Evolutionary conservation across 2,888 invertebrate species (phyloP).

Genomic region (Candidula unifasciata): DNA sequence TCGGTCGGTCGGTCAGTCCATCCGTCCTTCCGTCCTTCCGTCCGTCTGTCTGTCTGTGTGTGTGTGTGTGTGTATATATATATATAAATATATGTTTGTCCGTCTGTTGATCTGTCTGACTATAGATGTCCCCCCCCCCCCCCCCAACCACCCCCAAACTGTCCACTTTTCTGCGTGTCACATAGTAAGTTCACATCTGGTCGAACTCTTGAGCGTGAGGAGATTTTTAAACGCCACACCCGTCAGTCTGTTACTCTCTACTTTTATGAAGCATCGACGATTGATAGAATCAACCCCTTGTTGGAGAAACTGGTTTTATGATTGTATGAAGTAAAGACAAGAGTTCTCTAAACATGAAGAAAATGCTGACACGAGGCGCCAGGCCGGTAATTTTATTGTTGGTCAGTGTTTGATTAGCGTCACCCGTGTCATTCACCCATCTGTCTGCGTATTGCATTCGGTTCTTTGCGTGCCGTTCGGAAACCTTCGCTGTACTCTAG

Average conservation of each 20-base stretch:
- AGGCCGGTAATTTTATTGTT: not conserved
- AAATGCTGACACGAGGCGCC: not conserved
- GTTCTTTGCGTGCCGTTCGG: no score
- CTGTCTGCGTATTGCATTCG: not conserved
- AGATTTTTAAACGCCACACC: not conserved
- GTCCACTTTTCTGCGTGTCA: no score
- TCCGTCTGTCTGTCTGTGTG: no score
- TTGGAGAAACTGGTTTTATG: constrained; percentile 7
- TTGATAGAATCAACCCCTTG: not conserved
- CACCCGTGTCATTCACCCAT: not conserved
- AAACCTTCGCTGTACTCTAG: no score
- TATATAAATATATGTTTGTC: no score
- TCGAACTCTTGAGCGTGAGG: no score
- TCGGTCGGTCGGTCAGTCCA: no score
- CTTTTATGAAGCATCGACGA: not conserved
- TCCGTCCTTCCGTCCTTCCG: no score
- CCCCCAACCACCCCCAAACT: not conserved
- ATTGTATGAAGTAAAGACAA: not conserved
- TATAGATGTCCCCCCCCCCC: not conserved
- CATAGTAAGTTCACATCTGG: no score
- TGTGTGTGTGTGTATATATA: no score
- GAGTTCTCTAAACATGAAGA: not conserved
- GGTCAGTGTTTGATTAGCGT: not conserved
- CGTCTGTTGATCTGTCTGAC: no score
- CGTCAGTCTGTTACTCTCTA: not conserved